Base-by-base conservation (phyloP, 2,797 vertebrate genomes). In the Allobates femoralis region DNA sequence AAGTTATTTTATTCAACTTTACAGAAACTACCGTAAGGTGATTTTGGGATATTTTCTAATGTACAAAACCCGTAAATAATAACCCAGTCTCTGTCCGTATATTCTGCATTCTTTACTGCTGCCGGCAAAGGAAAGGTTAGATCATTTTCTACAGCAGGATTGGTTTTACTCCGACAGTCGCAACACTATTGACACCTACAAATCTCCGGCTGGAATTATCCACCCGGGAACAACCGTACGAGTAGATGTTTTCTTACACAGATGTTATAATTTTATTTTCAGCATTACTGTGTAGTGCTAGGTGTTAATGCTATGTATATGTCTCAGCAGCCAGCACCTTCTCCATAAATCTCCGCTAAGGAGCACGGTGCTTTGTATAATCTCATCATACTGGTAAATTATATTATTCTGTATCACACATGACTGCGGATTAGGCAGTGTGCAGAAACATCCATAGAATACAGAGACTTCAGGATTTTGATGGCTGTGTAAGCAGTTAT, bases 261-360 rank as follows among this genome's bases (percentile, higher is more conserved):
- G 67, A 71, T n/a, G 34, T n/a, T 71, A 71, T 41, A 37, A 23
- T 5, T 5, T 37, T 41, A 41, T 41, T 41, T 14, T 71, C 23
- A 46, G 34, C 19, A 19, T 71, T 34, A n/a, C 15, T 71, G 23
- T 5, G 21, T 41, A 41, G 34, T 71, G 11, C 21, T 41, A n/a
- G 34, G 4, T 71, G 34, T 41, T 71, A 71, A 46, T 14, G 67
- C 34, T 71, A n/a, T 71, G 34, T 71, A 71, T 71, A 71, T 41
- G n/a, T 71, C 14, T 3, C 66, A 50, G 46, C 73, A 51, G 23
- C n/a, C 19, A 15, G 73, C 12, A 26, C 46, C 3, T 19, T 53
- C 26, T 18, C 16, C 19, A 30, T 30, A 53, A 55, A 19, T 53
- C 18, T 76, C 10, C 34, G 1, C 34, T 37, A 71, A n/a, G 46